phyloP scores from a whole-genome alignment of 2,888 invertebrate genomes.

The Phlogophora meticulosa region DNA sequence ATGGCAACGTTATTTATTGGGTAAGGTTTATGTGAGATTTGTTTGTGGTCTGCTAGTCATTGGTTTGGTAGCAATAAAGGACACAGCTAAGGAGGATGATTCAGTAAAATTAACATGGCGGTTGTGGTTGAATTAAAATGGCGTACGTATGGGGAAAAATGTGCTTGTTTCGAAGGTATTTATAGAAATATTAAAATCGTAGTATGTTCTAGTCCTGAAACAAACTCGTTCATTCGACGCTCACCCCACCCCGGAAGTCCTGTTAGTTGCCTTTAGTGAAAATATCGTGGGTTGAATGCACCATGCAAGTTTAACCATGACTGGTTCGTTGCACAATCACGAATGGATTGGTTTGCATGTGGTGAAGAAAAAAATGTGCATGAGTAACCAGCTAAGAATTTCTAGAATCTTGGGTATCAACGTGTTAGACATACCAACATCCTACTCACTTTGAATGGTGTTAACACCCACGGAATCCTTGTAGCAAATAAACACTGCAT shows the following conservation, averaged over 20 bases:
- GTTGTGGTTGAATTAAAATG: background rate
- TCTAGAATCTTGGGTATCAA: slow-evolving; percentile 17
- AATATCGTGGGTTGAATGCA: slow-evolving; percentile 17
- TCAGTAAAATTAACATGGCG: background rate
- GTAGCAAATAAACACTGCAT: slow-evolving; percentile 21
- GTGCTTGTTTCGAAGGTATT: slow-evolving; percentile 3
- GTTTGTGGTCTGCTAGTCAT: slow-evolving; percentile 6
- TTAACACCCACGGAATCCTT: slow-evolving; percentile 28
- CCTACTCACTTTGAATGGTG: slow-evolving; percentile 28
- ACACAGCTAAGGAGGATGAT: background rate
- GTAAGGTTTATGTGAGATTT: background rate
- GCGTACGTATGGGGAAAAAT: background rate
- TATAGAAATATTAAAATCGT: background rate
- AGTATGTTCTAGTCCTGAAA: background rate
- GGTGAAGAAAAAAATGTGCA: slow-evolving; percentile 9
- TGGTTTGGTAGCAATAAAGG: background rate
- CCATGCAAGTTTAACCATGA: slow-evolving; percentile 5
- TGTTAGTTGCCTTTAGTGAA: slow-evolving; percentile 7
- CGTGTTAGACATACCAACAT: slow-evolving; percentile 5
- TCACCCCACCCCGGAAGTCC: background rate
- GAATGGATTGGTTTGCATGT: background rate
- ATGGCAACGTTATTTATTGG: slow-evolving; percentile 36
- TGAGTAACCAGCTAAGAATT: slow-evolving; percentile 4
- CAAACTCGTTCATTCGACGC: background rate
- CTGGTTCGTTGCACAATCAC: slow-evolving; percentile 5